Evolutionary conservation across 2,888 invertebrate species (phyloP).

Genomic region (Agrypnus murinus): DNA sequence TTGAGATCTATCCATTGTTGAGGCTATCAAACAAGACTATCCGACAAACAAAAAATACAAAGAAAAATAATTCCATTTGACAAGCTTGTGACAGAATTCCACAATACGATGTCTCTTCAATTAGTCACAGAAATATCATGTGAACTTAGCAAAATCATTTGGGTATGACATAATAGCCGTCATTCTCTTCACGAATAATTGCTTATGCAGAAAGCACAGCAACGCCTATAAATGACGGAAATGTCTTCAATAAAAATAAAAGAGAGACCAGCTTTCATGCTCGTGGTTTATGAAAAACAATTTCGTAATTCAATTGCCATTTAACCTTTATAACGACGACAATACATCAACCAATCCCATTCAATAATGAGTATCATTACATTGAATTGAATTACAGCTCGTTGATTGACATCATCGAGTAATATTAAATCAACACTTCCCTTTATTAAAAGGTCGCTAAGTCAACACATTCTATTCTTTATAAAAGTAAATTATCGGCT

Average conservation of each 20-base stretch:
- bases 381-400: constrained; percentile 58
- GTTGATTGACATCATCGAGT: constrained; percentile 55
- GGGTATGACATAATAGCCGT: too few relatives aligned
- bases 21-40: too few relatives aligned
- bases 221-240: constrained; percentile 31
- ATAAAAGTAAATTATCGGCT: constrained; percentile 54
- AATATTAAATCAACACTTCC: constrained; percentile 58
- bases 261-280: constrained; percentile 21
- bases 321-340: constrained; percentile 54
- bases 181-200: too few relatives aligned
- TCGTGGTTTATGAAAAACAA: constrained; percentile 36
- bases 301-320: constrained; percentile 50
- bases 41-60: too few relatives aligned
- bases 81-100: too few relatives aligned
- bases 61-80: too few relatives aligned
- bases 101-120: too few relatives aligned
- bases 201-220: background rate
- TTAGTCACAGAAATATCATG: too few relatives aligned
- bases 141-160: too few relatives aligned
- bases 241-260: constrained; percentile 22
- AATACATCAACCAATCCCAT: constrained; percentile 56
- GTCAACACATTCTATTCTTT: constrained; percentile 55
- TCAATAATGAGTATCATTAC: constrained; percentile 54
- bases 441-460: constrained; percentile 56
- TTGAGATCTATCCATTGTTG: too few relatives aligned